Base-by-base conservation (phyloP, 2,797 vertebrate genomes). In the Potorous gilbertii region DNA sequence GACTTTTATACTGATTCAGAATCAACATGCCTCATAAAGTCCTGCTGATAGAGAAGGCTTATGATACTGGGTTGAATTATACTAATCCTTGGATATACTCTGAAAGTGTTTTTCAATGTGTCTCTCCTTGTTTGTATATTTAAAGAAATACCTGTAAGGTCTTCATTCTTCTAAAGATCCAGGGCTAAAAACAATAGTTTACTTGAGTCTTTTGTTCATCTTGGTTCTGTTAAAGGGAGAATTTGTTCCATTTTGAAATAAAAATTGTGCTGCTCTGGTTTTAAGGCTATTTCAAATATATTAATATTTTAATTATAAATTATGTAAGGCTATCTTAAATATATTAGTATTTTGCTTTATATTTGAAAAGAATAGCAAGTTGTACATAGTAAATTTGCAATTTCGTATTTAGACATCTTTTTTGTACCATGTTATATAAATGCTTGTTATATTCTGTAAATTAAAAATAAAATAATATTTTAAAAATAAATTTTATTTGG, bases 231-330 rank as follows among this genome's bases (percentile, higher is more conserved):
- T n/a, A 66, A n/a, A 66, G 4, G 14, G 34, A n/a, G 1, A 0
- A 1, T 6, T n/a, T 66, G 14, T n/a, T n/a, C 13, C 62, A n/a
- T n/a, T 29, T 54, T 94, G 27, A 90, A 92, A 94, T 96, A 56
- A 96, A 52, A 94, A 18, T 3, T 91, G 5, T 54, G 56, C 27
- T 95, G 74, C 11, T 52, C 55, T 87, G 89, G 54, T 93, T 96
- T 93, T 89, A 95, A 16, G 74, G 0, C 54, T 90, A 74, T 55
- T 91, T 96, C 91, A 81, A 95, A 14, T 74, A 0, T 6, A 29
- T 93, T 91, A 10, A 24, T 90, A 62, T 92, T 6, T 54, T 74
- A 93, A 59, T 94, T 57, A 52, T 92, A 91, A 93, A 92, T 95
- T 55, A 55, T 55, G 1, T 95, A 27, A 92, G 81, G 9, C 57